Evolutionary conservation across 2,888 invertebrate genomes (phyloP).

Genomic region (Ferrisia virgata): DNA sequence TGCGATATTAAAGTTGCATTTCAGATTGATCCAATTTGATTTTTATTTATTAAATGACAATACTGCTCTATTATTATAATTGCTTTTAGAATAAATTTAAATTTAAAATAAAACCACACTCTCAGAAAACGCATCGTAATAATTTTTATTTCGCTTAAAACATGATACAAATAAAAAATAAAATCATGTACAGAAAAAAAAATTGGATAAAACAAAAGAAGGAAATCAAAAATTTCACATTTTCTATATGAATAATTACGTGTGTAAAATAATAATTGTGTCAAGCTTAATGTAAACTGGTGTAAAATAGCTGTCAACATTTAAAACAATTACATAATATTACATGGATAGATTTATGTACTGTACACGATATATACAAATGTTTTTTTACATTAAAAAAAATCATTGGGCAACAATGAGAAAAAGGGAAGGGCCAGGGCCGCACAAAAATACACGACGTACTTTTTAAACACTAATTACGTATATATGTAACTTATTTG

Average conservation of each 20-base stretch:
- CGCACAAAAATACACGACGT: not conserved
- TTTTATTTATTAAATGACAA: too few species aligned
- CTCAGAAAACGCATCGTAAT: not conserved
- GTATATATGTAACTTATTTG: conserved; percentile 27
- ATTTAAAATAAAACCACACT: not conserved
- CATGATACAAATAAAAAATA: conserved; percentile 3
- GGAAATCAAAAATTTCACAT: not conserved
- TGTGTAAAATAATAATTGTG: conserved; percentile 21
- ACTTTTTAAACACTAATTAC: conserved; percentile 2
- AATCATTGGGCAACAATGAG: not conserved
- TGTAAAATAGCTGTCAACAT: conserved; percentile 36
- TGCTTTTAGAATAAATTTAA: too few species aligned
- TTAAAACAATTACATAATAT: conserved; percentile 27
- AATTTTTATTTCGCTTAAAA: conserved; percentile 20
- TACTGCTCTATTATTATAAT: too few species aligned
- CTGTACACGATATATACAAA: conserved; percentile 13
- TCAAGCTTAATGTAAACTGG: conserved; percentile 35
- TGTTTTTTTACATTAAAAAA: conserved; percentile 2
- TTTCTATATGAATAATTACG: conserved; percentile 3
- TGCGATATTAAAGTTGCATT: too few species aligned
- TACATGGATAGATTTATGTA: not conserved
- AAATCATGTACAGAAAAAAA: conserved; percentile 6
- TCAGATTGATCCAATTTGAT: too few species aligned
- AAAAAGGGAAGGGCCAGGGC: not conserved
- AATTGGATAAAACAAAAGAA: not conserved